Evolutionary conservation across 2,797 vertebrate species (phyloP).

Genomic region (Leucoraja ocellata): DNA sequence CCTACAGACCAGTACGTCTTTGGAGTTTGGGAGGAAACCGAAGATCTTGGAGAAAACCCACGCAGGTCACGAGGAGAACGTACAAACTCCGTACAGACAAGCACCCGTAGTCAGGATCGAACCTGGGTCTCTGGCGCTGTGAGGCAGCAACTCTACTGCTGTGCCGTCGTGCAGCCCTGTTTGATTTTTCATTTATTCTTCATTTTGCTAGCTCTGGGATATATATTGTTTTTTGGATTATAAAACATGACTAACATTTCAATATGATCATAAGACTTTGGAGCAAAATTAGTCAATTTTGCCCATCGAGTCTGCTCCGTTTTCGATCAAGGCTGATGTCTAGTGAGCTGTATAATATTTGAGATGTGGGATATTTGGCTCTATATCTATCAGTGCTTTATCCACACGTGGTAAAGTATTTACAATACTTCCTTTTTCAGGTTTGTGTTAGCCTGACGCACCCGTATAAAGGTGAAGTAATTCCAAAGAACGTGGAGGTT

Average conservation of each 20-base stretch:
- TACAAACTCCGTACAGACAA: no score
- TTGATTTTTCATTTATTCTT: background rate
- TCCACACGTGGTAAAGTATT: background rate
- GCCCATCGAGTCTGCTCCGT: no score
- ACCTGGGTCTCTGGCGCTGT: no score
- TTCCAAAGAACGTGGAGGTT: slow-evolving; percentile 67
- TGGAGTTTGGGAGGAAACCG: no score
- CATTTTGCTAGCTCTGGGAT: background rate
- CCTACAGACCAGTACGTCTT: no score
- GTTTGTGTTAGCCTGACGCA: slow-evolving; percentile 69
- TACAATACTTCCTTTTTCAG: slow-evolving; percentile 50
- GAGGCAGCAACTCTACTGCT: no score
- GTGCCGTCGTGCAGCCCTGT: no score
- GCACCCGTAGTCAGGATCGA: no score
- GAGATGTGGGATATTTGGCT: background rate
- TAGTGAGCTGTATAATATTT: background rate
- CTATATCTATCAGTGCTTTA: background rate
- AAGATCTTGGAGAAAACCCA: no score
- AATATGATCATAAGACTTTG: background rate
- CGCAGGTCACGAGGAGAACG: no score
- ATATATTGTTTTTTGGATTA: background rate
- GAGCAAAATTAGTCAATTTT: no score
- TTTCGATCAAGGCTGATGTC: no score
- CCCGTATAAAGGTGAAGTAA: slow-evolving; percentile 56
- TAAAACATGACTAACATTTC: background rate